Evolutionary conservation across 2,113 vertebrate species (phyloP).

Genomic region (Callipepla squamata): DNA sequence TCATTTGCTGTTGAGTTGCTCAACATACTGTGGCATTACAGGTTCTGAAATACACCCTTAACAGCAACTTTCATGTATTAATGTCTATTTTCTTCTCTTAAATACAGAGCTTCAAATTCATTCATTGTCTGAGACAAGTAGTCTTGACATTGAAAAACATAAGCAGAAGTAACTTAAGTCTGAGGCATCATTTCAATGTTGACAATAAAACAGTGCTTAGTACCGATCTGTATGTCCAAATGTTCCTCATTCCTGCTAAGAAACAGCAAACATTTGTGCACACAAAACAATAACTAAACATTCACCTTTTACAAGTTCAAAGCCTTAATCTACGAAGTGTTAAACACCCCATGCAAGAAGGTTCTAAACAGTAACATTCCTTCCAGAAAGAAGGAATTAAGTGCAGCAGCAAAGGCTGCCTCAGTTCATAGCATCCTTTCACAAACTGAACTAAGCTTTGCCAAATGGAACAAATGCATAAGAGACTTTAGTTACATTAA

Average conservation of each 20-base stretch:
- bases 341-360: neutral
- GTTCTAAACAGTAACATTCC: neutral
- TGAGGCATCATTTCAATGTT: neutral
- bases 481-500: neutral
- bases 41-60: neutral
- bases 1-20: neutral
- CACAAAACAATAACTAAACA: neutral
- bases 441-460: neutral
- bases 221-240: neutral
- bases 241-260: neutral
- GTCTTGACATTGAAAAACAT: neutral
- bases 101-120: neutral
- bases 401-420: neutral
- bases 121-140: neutral
- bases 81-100: neutral
- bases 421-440: neutral
- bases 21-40: accelerated
- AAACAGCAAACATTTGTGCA: neutral
- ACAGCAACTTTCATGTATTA: neutral
- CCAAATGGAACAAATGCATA: neutral
- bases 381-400: neutral
- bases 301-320: neutral
- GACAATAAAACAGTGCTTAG: neutral
- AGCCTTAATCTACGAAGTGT: neutral
- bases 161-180: neutral